Conservation (phyloP, 2,888 invertebrate species). For the Hybos culiciformis region DNA sequence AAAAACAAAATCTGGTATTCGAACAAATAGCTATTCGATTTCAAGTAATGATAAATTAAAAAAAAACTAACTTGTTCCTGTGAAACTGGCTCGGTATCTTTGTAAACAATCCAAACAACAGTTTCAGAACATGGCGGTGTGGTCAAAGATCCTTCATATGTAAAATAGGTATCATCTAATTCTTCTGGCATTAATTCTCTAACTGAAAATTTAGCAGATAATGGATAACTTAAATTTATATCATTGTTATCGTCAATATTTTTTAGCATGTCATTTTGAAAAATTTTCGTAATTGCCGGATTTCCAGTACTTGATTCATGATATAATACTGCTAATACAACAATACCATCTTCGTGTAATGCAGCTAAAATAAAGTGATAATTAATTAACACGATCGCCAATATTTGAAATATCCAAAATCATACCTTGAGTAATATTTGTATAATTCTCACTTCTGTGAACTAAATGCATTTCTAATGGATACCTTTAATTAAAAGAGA, state of each 20-base stretch:
- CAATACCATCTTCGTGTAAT: conserved; percentile 41
- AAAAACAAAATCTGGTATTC: too few species aligned
- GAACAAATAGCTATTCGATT: too few species aligned
- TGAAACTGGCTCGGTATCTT: conserved; percentile 40
- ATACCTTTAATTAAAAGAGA: conserved; percentile 36
- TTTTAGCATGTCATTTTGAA: conserved; percentile 23
- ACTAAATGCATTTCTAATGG: conserved; percentile 54
- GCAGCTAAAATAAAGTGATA: too few species aligned
- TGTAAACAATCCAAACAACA: conserved; percentile 58
- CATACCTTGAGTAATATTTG: conserved; percentile 35
- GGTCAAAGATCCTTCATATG: conserved; percentile 60
- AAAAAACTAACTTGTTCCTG: conserved; percentile 34
- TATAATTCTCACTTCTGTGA: conserved; percentile 41
- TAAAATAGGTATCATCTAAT: conserved; percentile 40
- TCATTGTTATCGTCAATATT: conserved; percentile 21
- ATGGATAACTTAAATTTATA: conserved; percentile 13
- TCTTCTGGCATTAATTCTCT: conserved; percentile 42
- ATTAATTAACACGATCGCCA: too few species aligned
- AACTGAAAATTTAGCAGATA: conserved; percentile 17
- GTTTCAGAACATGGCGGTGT: conserved; percentile 59
- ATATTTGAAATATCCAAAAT: too few species aligned
- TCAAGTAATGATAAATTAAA: too few species aligned
- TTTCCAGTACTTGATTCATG: conserved; percentile 35
- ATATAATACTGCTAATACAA: conserved; percentile 49
- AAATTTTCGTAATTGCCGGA: conserved; percentile 24